Conservation (phyloP, 2,797 vertebrate species). For the Onychomys arenicola region DNA sequence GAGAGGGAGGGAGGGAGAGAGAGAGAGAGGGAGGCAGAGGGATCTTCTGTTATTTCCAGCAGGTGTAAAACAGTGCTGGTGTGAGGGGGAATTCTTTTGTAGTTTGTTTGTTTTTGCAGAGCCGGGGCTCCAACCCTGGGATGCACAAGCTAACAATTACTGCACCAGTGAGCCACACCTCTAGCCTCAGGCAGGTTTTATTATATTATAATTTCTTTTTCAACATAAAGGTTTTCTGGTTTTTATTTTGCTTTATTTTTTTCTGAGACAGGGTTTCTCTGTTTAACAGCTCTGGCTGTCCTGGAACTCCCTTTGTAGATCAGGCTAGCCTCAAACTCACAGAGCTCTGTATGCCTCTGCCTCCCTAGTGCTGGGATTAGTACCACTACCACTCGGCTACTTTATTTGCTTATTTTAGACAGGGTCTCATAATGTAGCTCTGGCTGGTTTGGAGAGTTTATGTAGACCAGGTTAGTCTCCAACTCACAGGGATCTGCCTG, state of each 20-base stretch:
- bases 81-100: background rate
- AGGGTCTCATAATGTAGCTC: background rate
- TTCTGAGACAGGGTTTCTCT: background rate
- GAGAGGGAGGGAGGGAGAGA: no score
- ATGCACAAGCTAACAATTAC: background rate
- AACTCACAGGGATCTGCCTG: background rate
- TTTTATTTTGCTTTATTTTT: background rate
- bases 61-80: background rate
- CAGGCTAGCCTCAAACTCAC: background rate
- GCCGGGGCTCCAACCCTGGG: no score
- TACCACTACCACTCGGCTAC: background rate
- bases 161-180: background rate
- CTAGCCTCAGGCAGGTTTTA: background rate
- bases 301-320: background rate
- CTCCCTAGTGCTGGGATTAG: background rate
- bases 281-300: background rate
- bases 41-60: background rate
- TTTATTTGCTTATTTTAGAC: background rate
- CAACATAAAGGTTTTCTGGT: background rate
- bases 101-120: background rate
- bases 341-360: background rate
- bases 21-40: background rate
- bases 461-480: background rate
- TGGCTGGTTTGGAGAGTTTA: background rate
- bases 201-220: background rate